Evolutionary conservation across 2,797 vertebrate species (phyloP).

Genomic region (Trichosurus vulpecula): DNA sequence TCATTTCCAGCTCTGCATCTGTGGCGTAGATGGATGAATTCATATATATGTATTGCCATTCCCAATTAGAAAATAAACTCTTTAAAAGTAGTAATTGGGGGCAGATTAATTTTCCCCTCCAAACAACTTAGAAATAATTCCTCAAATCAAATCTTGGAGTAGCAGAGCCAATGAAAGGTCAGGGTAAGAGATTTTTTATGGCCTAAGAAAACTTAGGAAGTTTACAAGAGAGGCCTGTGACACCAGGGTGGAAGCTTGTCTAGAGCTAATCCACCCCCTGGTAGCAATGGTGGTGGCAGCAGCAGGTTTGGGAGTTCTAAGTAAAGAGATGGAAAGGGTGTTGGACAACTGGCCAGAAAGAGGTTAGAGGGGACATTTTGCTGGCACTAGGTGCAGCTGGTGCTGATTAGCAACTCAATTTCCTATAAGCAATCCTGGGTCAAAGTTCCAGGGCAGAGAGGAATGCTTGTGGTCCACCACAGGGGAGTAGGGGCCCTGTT

Average conservation of each 20-base stretch:
- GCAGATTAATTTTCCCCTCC: no score
- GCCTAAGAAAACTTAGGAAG: neutral
- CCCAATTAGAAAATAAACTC: neutral
- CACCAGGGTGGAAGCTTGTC: neutral
- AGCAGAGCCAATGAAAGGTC: neutral
- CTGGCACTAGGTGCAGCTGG: no score
- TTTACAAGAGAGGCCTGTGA: neutral
- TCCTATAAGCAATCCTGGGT: no score
- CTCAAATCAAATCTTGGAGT: no score
- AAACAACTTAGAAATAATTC: no score
- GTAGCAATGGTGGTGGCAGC: neutral
- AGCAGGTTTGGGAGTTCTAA: neutral
- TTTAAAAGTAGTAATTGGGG: neutral
- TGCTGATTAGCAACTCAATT: no score
- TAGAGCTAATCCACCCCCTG: neutral
- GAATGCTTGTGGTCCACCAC: no score
- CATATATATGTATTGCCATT: neutral
- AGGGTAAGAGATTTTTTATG: neutral
- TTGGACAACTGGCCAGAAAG: neutral
- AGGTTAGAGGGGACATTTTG: no score
- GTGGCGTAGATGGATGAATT: neutral
- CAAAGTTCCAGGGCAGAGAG: no score
- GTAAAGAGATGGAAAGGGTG: neutral
- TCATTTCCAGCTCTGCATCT: neutral
- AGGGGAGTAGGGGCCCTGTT: no score